phyloP scores from a whole-genome alignment of 2,113 vertebrate species.

The Gymnocephalus cernua region DNA sequence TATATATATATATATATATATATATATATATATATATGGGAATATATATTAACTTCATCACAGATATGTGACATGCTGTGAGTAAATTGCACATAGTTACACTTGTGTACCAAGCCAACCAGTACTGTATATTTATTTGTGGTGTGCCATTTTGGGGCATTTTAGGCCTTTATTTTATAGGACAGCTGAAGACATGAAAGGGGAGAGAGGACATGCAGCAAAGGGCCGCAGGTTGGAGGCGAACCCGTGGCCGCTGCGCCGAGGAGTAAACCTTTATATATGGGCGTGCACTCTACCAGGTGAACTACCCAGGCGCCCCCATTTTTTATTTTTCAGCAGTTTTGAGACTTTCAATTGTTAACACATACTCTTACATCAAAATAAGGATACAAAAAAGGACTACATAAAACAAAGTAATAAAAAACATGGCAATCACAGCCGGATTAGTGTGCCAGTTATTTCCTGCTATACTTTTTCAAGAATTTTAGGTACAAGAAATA shows the following conservation, averaged over 20 bases:
- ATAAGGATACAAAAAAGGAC: neutral
- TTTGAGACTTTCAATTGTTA: neutral
- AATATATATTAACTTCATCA: neutral
- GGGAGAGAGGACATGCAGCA: no score
- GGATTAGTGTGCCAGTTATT: neutral
- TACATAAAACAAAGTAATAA: neutral
- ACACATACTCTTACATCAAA: neutral
- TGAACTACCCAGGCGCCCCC: no score
- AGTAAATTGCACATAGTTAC: neutral
- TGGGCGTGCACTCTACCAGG: no score
- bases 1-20: no score
- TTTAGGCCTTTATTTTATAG: no score
- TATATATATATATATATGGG: no score
- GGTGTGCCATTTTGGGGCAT: neutral
- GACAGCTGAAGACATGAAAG: no score
- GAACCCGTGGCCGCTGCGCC: no score
- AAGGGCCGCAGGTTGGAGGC: no score
- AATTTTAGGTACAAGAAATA: slow-evolving; percentile 10
- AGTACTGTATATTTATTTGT: neutral
- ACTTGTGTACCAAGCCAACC: neutral
- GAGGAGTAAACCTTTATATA: no score
- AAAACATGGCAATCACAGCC: neutral
- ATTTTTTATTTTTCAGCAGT: neutral
- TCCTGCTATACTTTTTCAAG: neutral
- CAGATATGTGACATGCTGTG: neutral